Evolutionary conservation across 2,888 invertebrate genomes (phyloP).

Genomic region (Drosophila neotestacea): DNA sequence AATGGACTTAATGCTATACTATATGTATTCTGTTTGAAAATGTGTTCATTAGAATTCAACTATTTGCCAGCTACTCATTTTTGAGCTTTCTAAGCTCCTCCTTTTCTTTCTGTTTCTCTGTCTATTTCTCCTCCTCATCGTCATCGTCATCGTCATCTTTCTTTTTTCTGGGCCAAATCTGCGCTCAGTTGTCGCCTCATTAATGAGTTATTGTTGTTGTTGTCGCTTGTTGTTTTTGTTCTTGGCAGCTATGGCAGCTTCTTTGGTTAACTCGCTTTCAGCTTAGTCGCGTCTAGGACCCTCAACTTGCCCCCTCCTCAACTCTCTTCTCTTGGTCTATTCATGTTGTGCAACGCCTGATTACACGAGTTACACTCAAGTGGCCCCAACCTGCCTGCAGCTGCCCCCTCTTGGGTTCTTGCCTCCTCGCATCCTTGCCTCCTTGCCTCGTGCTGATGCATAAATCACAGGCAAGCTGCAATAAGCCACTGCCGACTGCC

Average conservation of each 20-base stretch:
- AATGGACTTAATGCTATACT: not conserved
- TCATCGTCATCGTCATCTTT: conserved; percentile 6
- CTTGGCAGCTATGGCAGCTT: conserved; percentile 15
- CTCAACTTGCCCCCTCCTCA: not conserved
- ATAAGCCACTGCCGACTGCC: conserved; percentile 9
- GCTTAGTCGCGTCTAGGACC: conserved; percentile 28
- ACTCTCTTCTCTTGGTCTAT: conserved; percentile 11
- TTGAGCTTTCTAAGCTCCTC: not conserved
- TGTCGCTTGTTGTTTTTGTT: conserved; percentile 48
- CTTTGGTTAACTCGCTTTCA: conserved; percentile 31
- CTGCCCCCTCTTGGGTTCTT: not conserved
- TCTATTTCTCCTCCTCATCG: too few relatives aligned
- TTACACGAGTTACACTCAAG: conserved; percentile 56
- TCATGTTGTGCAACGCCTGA: conserved; percentile 52
- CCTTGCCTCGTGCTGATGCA: conserved; percentile 31
- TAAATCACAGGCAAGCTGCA: conserved; percentile 41
- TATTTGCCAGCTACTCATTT: conserved; percentile 52
- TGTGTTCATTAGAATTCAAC: conserved; percentile 73
- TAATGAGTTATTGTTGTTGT: conserved; percentile 66
- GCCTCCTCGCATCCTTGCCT: not conserved
- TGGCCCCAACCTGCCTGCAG: conserved; percentile 15
- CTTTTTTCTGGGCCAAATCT: conserved; percentile 27
- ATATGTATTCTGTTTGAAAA: conserved; percentile 7
- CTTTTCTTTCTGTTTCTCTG: too few relatives aligned
- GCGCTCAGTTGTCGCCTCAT: conserved; percentile 62